Evolutionary conservation across 2,888 invertebrate species (phyloP).

Genomic region (Spodoptera picta): DNA sequence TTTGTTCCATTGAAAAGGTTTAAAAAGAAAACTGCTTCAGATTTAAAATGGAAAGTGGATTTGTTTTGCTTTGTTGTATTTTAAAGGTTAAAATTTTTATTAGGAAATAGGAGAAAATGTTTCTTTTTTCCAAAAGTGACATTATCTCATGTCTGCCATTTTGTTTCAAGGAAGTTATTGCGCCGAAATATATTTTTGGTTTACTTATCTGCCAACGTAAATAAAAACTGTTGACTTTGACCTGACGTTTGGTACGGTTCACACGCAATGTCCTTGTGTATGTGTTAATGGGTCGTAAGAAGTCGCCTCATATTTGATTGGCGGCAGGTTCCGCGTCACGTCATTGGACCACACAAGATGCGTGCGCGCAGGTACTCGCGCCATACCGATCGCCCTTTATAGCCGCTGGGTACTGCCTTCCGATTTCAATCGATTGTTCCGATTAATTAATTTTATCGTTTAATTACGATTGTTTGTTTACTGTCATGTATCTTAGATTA

Average conservation of each 20-base stretch:
- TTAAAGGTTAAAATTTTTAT: not conserved
- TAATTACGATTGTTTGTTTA: slow-evolving; percentile 30
- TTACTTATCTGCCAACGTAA: slow-evolving; percentile 24
- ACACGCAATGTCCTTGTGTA: slow-evolving; percentile 35
- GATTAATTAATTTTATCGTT: slow-evolving; percentile 49
- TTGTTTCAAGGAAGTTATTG: slow-evolving; percentile 17
- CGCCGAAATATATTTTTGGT: slow-evolving; percentile 7
- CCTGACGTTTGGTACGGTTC: slow-evolving; percentile 26
- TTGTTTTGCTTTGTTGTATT: too few species aligned
- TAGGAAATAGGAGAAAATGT: too few species aligned
- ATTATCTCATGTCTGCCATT: not conserved
- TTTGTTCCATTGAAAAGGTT: not conserved
- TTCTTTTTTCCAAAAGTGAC: not conserved
- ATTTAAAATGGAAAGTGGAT: too few species aligned
- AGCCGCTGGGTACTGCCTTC: slow-evolving; percentile 39
- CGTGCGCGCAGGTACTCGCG: slow-evolving; percentile 68
- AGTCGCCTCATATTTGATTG: slow-evolving; percentile 42
- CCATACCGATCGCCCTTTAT: slow-evolving; percentile 48
- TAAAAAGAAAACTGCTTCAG: too few species aligned
- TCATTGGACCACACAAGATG: slow-evolving; percentile 74
- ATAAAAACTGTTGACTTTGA: slow-evolving; percentile 33
- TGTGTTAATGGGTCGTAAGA: slow-evolving; percentile 38
- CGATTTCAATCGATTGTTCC: slow-evolving; percentile 45
- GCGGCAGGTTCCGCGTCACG: slow-evolving; percentile 52
- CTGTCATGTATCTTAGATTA: not conserved